These are phyloP conservation scores for Callinectes sapidus DNA, from an alignment of 2,888 invertebrate genomes.

Conservation along the genomic window DNA sequence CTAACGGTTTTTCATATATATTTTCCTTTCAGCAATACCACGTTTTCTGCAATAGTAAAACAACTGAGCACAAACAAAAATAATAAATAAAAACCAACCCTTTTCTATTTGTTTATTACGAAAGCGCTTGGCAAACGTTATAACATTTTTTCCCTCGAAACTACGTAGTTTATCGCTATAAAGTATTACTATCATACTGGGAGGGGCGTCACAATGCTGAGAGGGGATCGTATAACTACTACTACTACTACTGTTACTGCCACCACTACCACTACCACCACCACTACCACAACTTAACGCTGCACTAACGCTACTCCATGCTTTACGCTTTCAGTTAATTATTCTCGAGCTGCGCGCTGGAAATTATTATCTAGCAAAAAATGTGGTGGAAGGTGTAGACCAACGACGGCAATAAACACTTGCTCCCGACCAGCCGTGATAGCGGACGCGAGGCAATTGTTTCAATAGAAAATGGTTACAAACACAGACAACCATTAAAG, in stretches of 20 bases:
- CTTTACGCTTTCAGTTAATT: slow-evolving; percentile 4
- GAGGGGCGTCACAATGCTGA: neutral
- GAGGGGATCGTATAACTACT: neutral
- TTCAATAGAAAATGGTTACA: neutral
- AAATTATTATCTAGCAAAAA: neutral
- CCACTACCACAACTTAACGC: neutral
- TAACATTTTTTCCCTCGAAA: slow-evolving; percentile 6
- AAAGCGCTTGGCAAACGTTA: slow-evolving; percentile 26
- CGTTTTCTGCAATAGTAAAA: neutral
- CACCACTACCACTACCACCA: neutral
- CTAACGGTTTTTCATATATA: neutral
- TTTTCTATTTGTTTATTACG: slow-evolving; percentile 13
- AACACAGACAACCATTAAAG: neutral
- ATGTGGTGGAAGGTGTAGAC: neutral
- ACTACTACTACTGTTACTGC: neutral
- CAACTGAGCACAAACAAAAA: slow-evolving; percentile 6
- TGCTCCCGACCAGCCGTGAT: neutral
- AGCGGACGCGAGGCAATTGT: neutral
- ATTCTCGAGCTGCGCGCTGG: neutral
- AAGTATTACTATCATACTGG: neutral
- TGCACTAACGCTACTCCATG: neutral
- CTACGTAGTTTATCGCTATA: neutral
- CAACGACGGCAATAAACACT: neutral
- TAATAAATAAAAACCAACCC: neutral
- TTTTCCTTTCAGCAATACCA: no score